phyloP scores from a whole-genome alignment of 2,888 invertebrate genomes.

The Netelia melanura region DNA sequence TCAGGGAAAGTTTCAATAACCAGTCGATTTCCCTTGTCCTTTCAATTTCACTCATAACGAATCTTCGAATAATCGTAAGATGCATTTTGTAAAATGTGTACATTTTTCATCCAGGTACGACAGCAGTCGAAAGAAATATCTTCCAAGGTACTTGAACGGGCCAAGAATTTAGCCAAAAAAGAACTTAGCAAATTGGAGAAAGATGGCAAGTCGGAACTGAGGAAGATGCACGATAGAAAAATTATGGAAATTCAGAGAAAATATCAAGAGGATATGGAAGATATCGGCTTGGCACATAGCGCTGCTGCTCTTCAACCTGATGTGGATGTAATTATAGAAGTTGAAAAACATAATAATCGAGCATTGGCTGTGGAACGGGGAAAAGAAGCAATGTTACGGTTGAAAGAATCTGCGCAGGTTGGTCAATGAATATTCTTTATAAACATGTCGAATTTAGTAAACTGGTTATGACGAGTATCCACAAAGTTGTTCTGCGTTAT shows the following conservation, averaged over 20 bases:
- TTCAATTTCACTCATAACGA: not conserved
- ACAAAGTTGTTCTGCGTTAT: too few species aligned
- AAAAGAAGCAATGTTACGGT: constrained; percentile 80
- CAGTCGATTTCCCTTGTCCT: constrained; percentile 8
- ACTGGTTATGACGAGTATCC: too few species aligned
- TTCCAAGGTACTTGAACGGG: constrained; percentile 86
- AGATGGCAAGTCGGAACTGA: constrained; percentile 85
- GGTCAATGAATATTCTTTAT: constrained; percentile 67
- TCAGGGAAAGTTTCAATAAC: not conserved
- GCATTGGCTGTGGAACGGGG: constrained; percentile 83
- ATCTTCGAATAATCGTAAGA: not conserved
- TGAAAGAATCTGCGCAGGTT: constrained; percentile 79
- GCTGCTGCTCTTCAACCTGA: constrained; percentile 84
- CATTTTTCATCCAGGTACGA: constrained; percentile 85
- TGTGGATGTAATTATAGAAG: constrained; percentile 78
- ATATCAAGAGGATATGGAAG: constrained; percentile 85
- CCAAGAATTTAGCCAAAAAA: constrained; percentile 85
- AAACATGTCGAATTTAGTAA: too few species aligned
- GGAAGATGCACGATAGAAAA: constrained; percentile 86
- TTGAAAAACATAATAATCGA: constrained; percentile 76
- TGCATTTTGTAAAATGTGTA: constrained; percentile 56
- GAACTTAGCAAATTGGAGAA: constrained; percentile 86
- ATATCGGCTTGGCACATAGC: constrained; percentile 86
- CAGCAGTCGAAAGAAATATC: constrained; percentile 88
- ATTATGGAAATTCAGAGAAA: constrained; percentile 85